A percentile compares a stretch with the other conserved stretches of the same genome.
Evolutionary conservation across 2,888 invertebrate species (phyloP).

Genomic region (Rosalia funebris): DNA sequence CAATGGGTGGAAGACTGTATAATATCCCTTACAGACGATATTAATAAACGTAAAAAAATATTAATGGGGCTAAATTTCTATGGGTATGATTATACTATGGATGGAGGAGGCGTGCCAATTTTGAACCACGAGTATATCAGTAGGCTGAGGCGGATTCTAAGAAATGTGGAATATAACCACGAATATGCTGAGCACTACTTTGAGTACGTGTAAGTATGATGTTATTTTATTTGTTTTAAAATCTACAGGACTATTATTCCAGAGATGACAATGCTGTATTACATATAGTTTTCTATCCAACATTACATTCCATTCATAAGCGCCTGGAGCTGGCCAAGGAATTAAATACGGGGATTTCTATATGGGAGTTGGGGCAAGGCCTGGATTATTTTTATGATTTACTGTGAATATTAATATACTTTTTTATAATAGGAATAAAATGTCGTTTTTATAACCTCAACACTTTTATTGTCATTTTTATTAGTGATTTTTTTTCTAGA

Average conservation of each 20-base stretch:
- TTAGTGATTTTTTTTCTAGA: too few relatives aligned
- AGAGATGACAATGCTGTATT: too few relatives aligned
- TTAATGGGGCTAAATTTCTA: slow-evolving; percentile 93
- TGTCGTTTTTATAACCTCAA: too few relatives aligned
- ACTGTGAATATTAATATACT: slow-evolving; percentile 72
- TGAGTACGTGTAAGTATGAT: slow-evolving; percentile 82
- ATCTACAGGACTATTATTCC: too few relatives aligned
- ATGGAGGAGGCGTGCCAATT: slow-evolving; percentile 86
- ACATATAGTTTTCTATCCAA: slow-evolving; percentile 90
- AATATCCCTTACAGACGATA: slow-evolving; percentile 74
- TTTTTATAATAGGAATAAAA: too few relatives aligned
- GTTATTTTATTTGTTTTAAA: too few relatives aligned
- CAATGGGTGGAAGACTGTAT: slow-evolving; percentile 84
- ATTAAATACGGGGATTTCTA: slow-evolving; percentile 85
- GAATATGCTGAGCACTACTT: slow-evolving; percentile 85
- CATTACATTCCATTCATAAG: slow-evolving; percentile 83
- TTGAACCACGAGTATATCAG: slow-evolving; percentile 82
- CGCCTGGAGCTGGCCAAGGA: slow-evolving; percentile 82
- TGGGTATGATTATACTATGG: slow-evolving; percentile 86
- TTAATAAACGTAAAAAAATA: slow-evolving; percentile 77
- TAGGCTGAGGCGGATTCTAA: slow-evolving; percentile 77
- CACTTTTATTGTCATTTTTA: too few relatives aligned
- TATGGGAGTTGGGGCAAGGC: slow-evolving; percentile 98
- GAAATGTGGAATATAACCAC: slow-evolving; percentile 81
- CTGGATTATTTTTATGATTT: slow-evolving; percentile 94